phyloP scores from a whole-genome alignment of 2,113 vertebrate genomes.

The Gallinago jamesoni region DNA sequence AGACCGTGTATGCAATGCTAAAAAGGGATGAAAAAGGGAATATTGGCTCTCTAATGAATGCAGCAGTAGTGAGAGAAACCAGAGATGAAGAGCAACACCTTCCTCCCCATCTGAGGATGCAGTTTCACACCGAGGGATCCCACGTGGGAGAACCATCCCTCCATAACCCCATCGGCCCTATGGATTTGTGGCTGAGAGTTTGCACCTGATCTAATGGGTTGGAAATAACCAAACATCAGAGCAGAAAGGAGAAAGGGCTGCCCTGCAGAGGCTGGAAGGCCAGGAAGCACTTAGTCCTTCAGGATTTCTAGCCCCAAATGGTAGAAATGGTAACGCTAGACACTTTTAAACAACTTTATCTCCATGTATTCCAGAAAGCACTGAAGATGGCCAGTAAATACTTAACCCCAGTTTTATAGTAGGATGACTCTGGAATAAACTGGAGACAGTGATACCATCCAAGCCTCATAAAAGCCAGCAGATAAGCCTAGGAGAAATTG shows the following conservation, averaged over 20 bases:
- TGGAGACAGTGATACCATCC: neutral
- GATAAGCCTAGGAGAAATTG: neutral
- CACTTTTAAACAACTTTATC: neutral
- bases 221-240: neutral
- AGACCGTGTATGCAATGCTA: fast-evolving
- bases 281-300: neutral
- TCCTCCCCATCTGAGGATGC: neutral
- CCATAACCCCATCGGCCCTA: neutral
- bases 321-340: neutral
- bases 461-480: neutral
- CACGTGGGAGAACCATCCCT: fast-evolving
- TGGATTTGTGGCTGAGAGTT: neutral
- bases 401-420: neutral
- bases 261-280: neutral
- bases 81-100: neutral
- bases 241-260: neutral
- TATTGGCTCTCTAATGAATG: neutral
- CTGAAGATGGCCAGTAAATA: neutral
- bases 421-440: neutral
- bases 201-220: neutral
- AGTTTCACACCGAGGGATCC: neutral
- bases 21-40: neutral
- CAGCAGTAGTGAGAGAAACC: neutral
- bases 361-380: neutral
- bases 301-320: neutral